Conservation (phyloP, 2,888 invertebrate species). For the Morpho helenor region DNA sequence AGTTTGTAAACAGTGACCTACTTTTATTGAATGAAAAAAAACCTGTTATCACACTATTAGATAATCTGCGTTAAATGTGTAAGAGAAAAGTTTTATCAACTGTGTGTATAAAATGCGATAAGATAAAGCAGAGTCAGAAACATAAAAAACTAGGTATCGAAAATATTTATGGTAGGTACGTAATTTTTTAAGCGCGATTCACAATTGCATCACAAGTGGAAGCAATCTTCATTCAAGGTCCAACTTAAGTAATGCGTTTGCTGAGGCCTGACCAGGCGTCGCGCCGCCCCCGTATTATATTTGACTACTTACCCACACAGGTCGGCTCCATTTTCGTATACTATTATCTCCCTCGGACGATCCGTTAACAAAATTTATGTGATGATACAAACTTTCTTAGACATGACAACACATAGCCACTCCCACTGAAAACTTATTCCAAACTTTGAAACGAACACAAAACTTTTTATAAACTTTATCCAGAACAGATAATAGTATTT, state of each 20-base stretch:
- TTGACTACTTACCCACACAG: conserved; percentile 58
- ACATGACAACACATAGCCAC: conserved; percentile 66
- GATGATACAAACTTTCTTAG: conserved; percentile 52
- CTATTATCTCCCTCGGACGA: conserved; percentile 31
- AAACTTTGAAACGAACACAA: conserved; percentile 35
- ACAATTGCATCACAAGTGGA: conserved; percentile 35
- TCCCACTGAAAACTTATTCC: conserved; percentile 47
- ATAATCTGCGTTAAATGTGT: conserved; percentile 34
- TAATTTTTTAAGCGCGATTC: conserved; percentile 25
- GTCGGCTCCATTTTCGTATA: conserved; percentile 55
- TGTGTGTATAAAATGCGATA: conserved; percentile 49
- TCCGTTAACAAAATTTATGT: conserved; percentile 47
- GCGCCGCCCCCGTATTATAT: conserved; percentile 14
- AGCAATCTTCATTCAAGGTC: conserved; percentile 42
- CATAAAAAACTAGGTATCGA: conserved; percentile 22
- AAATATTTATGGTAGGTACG: background rate
- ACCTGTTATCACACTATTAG: conserved; percentile 26
- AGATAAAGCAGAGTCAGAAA: conserved; percentile 43
- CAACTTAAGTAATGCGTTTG: conserved; percentile 23
- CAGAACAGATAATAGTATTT: conserved; percentile 12
- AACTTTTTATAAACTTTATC: conserved; percentile 25
- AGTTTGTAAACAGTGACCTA: conserved; percentile 12
- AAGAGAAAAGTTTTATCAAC: conserved; percentile 44
- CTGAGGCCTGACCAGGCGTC: conserved; percentile 15
- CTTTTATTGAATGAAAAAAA: conserved; percentile 12